phyloP scores from a whole-genome alignment of 1,140 invertebrate species.

The Drosophila burlai region DNA sequence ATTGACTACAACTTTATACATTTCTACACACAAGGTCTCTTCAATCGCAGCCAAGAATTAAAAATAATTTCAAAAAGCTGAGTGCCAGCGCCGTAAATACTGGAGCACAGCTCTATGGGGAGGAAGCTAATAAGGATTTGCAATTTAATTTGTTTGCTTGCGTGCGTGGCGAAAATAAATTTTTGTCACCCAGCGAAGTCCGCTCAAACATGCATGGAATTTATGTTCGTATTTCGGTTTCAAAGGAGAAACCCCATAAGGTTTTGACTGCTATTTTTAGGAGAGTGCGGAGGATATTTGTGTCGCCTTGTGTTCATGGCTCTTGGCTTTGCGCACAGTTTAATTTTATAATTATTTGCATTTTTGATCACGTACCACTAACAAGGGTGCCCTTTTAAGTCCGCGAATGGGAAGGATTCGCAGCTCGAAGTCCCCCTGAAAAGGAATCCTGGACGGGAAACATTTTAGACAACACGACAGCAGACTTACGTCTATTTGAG shows the following conservation, averaged over 20 bases:
- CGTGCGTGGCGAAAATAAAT: slow-evolving; percentile 79
- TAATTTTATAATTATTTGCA: slow-evolving; percentile 73
- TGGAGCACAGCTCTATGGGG: not conserved
- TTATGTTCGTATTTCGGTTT: slow-evolving; percentile 50
- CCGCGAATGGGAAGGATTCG: slow-evolving; percentile 1
- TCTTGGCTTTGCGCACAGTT: slow-evolving; percentile 45
- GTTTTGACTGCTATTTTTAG: slow-evolving; percentile 1
- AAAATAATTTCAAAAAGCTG: slow-evolving; percentile 6
- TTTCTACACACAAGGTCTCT: not conserved
- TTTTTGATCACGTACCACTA: slow-evolving; percentile 62
- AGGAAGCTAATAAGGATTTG: slow-evolving; percentile 76
- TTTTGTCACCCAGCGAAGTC: slow-evolving; percentile 61
- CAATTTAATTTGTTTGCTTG: slow-evolving; percentile 80
- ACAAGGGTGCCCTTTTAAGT: not conserved
- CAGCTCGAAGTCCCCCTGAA: slow-evolving; percentile 1
- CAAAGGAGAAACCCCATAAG: not conserved
- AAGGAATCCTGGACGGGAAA: not conserved
- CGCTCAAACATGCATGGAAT: slow-evolving; percentile 9
- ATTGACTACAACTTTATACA: not conserved
- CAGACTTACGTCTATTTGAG: not conserved
- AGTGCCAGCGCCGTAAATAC: slow-evolving; percentile 1
- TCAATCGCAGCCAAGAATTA: slow-evolving; percentile 1
- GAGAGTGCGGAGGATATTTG: slow-evolving; percentile 12
- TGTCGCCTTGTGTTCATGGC: slow-evolving; percentile 39
- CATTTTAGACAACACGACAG: not conserved